Conservation (phyloP, 2,797 vertebrate species). For the Sebastes hopkinsi region DNA sequence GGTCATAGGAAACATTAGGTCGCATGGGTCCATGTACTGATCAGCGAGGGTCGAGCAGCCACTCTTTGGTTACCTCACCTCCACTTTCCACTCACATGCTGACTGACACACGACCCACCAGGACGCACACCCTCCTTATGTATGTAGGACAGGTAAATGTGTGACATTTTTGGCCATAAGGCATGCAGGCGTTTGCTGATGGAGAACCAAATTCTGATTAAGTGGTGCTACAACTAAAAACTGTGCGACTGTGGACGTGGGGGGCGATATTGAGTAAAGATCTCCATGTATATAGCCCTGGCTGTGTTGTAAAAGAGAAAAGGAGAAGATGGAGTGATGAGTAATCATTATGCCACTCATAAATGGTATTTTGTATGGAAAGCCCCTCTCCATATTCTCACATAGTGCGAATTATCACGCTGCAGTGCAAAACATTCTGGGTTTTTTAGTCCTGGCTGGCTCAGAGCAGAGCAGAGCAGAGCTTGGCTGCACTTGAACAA, state of each 20-base stretch:
- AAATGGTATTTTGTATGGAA: conserved; percentile 68
- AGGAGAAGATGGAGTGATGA: conserved; percentile 63
- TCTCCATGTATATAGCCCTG: conserved; percentile 61
- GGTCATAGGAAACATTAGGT: conserved; percentile 80
- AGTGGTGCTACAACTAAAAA: conserved; percentile 43
- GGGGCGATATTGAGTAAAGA: conserved; percentile 76
- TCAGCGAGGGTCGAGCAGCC: conserved; percentile 76
- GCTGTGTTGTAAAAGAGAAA: conserved; percentile 52
- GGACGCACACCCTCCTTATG: conserved; percentile 73
- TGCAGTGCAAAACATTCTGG: conserved; percentile 41
- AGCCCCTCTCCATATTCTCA: conserved; percentile 22
- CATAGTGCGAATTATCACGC: conserved; percentile 58
- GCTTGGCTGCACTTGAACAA: conserved; percentile 37
- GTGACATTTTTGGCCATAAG: conserved; percentile 78
- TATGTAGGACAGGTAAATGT: conserved; percentile 87
- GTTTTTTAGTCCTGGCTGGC: conserved; percentile 3
- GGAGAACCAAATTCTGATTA: conserved; percentile 75
- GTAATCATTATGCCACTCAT: conserved; percentile 65
- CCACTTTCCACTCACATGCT: conserved; percentile 75
- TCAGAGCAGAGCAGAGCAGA: conserved; percentile 15
- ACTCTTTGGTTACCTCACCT: conserved; percentile 73
- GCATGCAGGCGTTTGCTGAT: conserved; percentile 71
- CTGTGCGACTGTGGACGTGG: conserved; percentile 37
- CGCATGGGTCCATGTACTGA: conserved; percentile 80
- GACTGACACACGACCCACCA: conserved; percentile 78